Base-by-base conservation (phyloP, 2,888 invertebrate genomes). In the Muschampia plurimacula region DNA sequence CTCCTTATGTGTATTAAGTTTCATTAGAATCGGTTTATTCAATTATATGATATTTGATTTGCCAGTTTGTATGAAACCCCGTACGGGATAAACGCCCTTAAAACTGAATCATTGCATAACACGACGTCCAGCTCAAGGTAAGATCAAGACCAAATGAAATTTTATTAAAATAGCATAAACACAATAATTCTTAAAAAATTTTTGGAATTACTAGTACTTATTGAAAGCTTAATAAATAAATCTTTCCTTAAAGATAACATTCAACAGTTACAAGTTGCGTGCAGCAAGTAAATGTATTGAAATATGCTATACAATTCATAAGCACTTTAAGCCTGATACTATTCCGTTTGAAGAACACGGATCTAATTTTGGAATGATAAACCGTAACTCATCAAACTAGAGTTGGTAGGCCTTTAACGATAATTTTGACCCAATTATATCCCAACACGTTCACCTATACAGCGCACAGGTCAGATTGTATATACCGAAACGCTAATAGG, bases 371-470 rank as follows among this genome's bases (percentile, higher is more conserved):
- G 62, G 41, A 41, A 59, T 59, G 32, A 55, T 62, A 60, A 67
- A 55, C 28, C 36, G 41, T 60, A 59, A 36, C 49, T 5, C 13
- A 32, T 60, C 15, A n/a, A 59, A 62, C 22, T 55, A 52, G 22
- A 59, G 59, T 60, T 41, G 66, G 66, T 57, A 64, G 69, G 15
- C 13, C 72, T 73, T 65, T 63, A 73, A 72, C 70, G 66, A 74
- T 81, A 82, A 82, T 81, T 59, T 81, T 86, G 89, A 89, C 90
- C 91, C 82, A 90, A 89, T 90, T 90, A 87, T 81, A 83, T 77
- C 77, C 76, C 77, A 82, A 80, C 81, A 39, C 36, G 60, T 60
- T 85, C 82, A 76, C 78, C 77, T 77, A 78, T 78, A 68, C 74
- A 66, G 73, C 69, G 65, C 77, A 77, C 41, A 64, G 69, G 63